These are phyloP conservation scores for Galerucella nymphaeae DNA, from an alignment of 2,888 invertebrate genomes.

Conservation along the genomic window DNA sequence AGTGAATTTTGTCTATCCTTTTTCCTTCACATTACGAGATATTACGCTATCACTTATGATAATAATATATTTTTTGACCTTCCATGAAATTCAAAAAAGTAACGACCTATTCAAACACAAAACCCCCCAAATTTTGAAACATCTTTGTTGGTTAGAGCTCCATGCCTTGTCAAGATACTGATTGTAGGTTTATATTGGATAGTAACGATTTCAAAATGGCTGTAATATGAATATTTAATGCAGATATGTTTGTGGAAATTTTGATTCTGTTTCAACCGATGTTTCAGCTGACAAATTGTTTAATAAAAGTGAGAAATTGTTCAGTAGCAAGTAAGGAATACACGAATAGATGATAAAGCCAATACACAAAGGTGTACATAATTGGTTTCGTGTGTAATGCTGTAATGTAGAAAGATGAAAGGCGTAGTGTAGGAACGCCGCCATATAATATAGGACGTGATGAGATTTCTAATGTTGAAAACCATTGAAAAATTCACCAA, in stretches of 20 bases:
- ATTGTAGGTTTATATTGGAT: neutral
- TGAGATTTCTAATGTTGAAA: slow-evolving; percentile 57
- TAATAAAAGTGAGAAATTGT: slow-evolving; percentile 32
- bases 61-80: neutral
- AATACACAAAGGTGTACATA: slow-evolving; percentile 65
- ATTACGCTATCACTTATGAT: neutral
- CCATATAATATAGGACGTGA: slow-evolving; percentile 63
- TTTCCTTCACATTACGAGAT: neutral
- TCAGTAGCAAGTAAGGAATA: slow-evolving; percentile 29
- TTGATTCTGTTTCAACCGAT: slow-evolving; percentile 6
- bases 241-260: neutral
- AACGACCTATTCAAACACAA: too few relatives aligned
- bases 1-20: slow-evolving; percentile 42
- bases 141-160: too few relatives aligned
- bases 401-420: slow-evolving; percentile 65
- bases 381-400: slow-evolving; percentile 65
- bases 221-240: neutral
- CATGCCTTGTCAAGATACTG: too few relatives aligned
- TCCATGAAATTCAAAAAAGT: neutral
- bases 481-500: slow-evolving; percentile 52
- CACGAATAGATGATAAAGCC: slow-evolving; percentile 58
- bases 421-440: slow-evolving; percentile 58
- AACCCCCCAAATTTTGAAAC: too few relatives aligned
- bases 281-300: slow-evolving; percentile 22
- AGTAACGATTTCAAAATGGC: neutral